Conservation (phyloP, 2,113 vertebrate species). For the Chlorodrepanis virens region DNA sequence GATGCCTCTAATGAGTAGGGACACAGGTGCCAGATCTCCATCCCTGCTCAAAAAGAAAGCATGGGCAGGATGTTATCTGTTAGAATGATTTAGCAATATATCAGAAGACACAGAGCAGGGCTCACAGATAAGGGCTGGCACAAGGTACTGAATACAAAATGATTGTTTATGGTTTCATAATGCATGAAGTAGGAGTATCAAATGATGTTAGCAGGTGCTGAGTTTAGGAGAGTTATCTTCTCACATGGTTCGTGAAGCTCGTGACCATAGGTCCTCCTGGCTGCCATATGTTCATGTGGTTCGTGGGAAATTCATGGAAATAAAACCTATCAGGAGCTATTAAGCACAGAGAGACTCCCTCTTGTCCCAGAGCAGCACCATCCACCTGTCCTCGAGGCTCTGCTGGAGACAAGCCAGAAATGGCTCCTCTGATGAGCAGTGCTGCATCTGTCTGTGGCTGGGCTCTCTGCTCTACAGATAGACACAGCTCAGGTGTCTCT, state of each 20-base stretch:
- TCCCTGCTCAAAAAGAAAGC: neutral
- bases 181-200: conserved; percentile 33
- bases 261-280: neutral
- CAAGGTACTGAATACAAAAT: neutral
- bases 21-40: neutral
- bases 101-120: neutral
- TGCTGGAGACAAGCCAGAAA: neutral
- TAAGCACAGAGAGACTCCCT: neutral
- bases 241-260: neutral
- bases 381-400: neutral
- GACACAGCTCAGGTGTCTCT: neutral
- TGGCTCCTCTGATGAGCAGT: neutral
- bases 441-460: neutral
- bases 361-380: neutral
- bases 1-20: neutral
- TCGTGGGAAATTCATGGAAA: conserved; percentile 5
- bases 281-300: neutral
- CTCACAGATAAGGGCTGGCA: neutral
- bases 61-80: neutral
- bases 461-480: neutral
- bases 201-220: neutral
- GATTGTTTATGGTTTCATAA: conserved; percentile 33
- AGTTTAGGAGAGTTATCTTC: neutral
- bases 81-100: neutral
- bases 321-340: neutral